phyloP scores from a whole-genome alignment of 35 echinoderm and acorn worm genomes.

The Ophioderma brevispina region DNA sequence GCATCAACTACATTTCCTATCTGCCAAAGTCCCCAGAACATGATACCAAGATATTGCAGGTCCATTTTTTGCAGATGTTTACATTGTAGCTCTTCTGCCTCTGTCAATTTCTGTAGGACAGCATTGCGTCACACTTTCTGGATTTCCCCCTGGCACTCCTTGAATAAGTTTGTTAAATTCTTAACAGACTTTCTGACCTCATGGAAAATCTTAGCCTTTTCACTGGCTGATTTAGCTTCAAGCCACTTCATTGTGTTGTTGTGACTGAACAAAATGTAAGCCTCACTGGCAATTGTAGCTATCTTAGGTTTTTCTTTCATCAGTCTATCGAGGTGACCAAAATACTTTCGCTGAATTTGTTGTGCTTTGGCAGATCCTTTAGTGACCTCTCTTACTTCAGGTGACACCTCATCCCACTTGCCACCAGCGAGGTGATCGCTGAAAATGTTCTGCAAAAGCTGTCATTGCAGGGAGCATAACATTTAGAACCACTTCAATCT shows the following conservation, averaged over 20 bases:
- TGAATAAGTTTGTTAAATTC: conserved; percentile 5
- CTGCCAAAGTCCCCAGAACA: too few species aligned
- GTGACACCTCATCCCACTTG: not conserved
- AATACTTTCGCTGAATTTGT: conserved; percentile 34
- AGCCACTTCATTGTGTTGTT: conserved; percentile 33
- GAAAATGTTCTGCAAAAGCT: conserved; percentile 30
- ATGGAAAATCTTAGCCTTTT: not conserved
- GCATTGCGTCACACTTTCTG: too few species aligned
- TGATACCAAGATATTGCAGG: too few species aligned
- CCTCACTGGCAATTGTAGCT: conserved; percentile 9
- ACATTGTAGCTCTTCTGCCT: too few species aligned
- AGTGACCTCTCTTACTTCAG: not conserved
- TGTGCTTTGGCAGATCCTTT: conserved; percentile 49
- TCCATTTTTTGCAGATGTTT: too few species aligned
- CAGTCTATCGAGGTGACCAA: conserved; percentile 31
- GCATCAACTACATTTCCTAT: too few species aligned
- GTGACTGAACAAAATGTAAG: conserved; percentile 35
- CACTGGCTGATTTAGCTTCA: not conserved
- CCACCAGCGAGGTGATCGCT: conserved; percentile 32
- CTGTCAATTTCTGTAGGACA: too few species aligned
- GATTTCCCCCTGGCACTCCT: conserved; percentile 2
- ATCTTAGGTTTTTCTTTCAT: conserved; percentile 9
- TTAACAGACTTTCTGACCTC: not conserved
- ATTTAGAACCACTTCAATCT: conserved; percentile 17
- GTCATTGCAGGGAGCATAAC: conserved; percentile 43